phyloP scores from a whole-genome alignment of 64 coral and sea anemone species.

The Porites lutea region DNA sequence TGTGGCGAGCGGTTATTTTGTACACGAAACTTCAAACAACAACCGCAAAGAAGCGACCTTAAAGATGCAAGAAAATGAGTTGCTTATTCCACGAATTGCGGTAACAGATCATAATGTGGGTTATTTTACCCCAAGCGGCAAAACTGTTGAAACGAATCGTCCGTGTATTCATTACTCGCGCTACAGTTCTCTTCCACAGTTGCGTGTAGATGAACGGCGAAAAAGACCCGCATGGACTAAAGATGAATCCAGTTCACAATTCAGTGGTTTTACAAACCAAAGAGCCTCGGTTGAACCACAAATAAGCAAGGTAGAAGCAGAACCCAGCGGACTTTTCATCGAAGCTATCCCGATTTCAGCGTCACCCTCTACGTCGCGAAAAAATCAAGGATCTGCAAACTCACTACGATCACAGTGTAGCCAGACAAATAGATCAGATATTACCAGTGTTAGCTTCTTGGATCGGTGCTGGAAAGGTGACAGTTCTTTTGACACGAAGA shows the following conservation, averaged over 20 bases:
- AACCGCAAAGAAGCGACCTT: background rate
- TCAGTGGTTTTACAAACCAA: background rate
- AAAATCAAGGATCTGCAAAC: background rate
- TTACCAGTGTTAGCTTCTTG: background rate
- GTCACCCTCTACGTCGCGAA: background rate
- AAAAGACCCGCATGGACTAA: background rate
- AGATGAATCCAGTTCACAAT: background rate
- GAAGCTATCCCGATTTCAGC: conserved; percentile 2
- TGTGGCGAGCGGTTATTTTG: conserved; percentile 18
- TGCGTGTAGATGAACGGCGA: background rate
- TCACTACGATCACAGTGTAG: background rate
- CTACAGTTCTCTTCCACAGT: background rate
- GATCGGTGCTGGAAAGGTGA: background rate
- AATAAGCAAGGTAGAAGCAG: background rate
- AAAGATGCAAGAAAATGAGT: background rate
- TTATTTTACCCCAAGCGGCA: background rate
- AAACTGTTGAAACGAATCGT: background rate
- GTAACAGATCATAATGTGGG: background rate
- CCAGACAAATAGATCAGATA: background rate
- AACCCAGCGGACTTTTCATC: background rate
- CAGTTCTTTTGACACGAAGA: background rate
- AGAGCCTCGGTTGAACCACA: too few relatives aligned
- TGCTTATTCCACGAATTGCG: background rate
- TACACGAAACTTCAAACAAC: background rate
- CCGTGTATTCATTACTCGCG: background rate